These are phyloP conservation scores for Callimorpha dominula DNA, from an alignment of 2,888 invertebrate species.

Conservation along the genomic window DNA sequence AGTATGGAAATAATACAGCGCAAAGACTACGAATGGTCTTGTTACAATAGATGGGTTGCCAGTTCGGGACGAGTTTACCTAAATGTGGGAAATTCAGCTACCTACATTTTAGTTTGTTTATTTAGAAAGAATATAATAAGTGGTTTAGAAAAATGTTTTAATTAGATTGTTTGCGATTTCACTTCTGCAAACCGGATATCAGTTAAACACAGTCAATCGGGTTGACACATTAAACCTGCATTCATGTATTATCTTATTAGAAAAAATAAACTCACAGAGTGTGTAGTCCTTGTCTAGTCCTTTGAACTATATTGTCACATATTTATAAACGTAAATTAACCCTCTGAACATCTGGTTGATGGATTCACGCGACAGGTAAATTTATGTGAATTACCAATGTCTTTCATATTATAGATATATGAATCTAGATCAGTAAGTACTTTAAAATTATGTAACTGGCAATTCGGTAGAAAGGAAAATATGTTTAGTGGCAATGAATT, in stretches of 20 bases:
- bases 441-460: conserved; percentile 24
- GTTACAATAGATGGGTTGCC: conserved; percentile 64
- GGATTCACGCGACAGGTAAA: no score
- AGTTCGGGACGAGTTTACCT: conserved; percentile 5
- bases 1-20: conserved; percentile 82
- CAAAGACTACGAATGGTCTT: conserved; percentile 83
- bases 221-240: not conserved
- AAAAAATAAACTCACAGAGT: not conserved
- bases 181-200: not conserved
- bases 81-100: not conserved
- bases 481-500: conserved; percentile 78
- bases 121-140: not conserved
- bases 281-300: not conserved
- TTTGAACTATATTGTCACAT: not conserved
- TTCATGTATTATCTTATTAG: not conserved
- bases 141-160: not conserved
- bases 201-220: not conserved
- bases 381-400: not conserved
- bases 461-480: conserved; percentile 61
- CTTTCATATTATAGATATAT: not conserved
- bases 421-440: not conserved
- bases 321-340: not conserved
- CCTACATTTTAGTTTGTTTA: not conserved
- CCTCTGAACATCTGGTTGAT: not conserved
- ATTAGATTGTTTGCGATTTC: no score